phyloP scores from a whole-genome alignment of 2,888 invertebrate genomes.

The Eurytoma adleriae region DNA sequence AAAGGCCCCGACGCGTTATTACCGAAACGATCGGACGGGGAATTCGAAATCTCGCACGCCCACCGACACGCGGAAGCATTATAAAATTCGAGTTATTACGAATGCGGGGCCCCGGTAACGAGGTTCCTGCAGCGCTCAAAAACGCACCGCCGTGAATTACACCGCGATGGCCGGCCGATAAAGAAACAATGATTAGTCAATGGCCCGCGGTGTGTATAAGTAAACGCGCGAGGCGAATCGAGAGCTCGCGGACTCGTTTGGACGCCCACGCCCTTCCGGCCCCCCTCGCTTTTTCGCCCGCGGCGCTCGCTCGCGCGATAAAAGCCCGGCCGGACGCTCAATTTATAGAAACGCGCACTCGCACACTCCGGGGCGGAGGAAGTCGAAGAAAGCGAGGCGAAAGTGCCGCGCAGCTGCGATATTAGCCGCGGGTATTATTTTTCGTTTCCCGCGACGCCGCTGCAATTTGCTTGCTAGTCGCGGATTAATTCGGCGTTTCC shows the following conservation, averaged over 20 bases:
- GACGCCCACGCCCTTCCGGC: slow-evolving; percentile 37
- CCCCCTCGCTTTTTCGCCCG: slow-evolving; percentile 26
- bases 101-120: too few species aligned
- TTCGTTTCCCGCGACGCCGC: background rate
- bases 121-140: too few species aligned
- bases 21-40: too few species aligned
- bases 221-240: background rate
- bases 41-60: too few species aligned
- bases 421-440: slow-evolving; percentile 1
- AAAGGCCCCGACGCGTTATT: too few species aligned
- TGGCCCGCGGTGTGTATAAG: background rate
- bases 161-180: background rate
- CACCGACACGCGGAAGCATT: too few species aligned
- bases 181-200: slow-evolving; percentile 32
- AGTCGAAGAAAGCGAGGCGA: slow-evolving; percentile 41
- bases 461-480: slow-evolving; percentile 10
- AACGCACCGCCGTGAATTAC: background rate
- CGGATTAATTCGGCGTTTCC: slow-evolving; percentile 26
- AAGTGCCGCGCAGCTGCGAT: slow-evolving; percentile 20
- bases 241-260: slow-evolving; percentile 1
- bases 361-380: background rate
- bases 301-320: background rate
- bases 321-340: slow-evolving; percentile 2
- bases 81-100: too few species aligned
- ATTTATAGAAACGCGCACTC: slow-evolving; percentile 18